These are phyloP conservation scores for Apamea monoglypha DNA, from an alignment of 2,888 invertebrate genomes.

Conservation along the genomic window DNA sequence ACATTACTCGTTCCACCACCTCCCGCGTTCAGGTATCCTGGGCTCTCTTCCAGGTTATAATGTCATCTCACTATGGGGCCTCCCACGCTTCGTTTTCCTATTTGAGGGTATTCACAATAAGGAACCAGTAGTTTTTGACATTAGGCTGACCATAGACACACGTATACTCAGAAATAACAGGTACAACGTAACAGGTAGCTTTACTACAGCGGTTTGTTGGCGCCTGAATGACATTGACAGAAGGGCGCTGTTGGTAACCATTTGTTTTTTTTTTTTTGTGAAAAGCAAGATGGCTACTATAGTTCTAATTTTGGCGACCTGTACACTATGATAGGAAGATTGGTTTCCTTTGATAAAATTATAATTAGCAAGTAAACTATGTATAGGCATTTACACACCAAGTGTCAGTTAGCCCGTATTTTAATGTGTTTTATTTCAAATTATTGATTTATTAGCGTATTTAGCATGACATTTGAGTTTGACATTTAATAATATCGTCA, in stretches of 20 bases:
- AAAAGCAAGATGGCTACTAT: background rate
- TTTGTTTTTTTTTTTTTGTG: background rate
- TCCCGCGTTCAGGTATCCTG: background rate
- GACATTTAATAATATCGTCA: slow-evolving; percentile 25
- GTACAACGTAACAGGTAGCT: too few relatives aligned
- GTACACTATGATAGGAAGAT: background rate
- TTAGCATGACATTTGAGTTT: slow-evolving; percentile 49
- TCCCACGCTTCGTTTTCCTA: background rate
- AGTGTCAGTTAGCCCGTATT: background rate
- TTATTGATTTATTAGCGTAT: slow-evolving; percentile 39
- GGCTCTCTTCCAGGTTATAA: background rate
- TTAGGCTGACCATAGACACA: background rate
- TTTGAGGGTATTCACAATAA: background rate
- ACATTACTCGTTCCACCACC: background rate
- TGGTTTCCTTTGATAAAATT: background rate
- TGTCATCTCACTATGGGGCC: background rate
- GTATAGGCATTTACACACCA: background rate
- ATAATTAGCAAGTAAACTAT: background rate
- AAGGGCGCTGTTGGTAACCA: background rate
- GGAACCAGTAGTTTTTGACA: background rate
- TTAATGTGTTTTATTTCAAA: slow-evolving; percentile 31
- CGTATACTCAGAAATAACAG: background rate
- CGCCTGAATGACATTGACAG: background rate
- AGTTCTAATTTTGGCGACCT: background rate
- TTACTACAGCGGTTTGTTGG: background rate